phyloP scores from a whole-genome alignment of 2,113 vertebrate species.

The Neogobius melanostomus region DNA sequence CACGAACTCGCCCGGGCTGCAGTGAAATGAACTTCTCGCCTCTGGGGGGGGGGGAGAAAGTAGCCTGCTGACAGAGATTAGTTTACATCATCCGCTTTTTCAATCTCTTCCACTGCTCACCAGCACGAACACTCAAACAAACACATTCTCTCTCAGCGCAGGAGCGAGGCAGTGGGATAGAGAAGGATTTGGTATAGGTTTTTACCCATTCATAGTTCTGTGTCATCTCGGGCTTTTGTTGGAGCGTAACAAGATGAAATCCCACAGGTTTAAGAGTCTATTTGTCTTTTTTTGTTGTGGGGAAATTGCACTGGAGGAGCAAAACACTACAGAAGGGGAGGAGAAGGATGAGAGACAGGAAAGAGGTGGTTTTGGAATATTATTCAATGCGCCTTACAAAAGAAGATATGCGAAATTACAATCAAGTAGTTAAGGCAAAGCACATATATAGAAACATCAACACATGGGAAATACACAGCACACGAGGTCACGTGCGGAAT shows the following conservation, averaged over 20 bases:
- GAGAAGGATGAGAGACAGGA: neutral
- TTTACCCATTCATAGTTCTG: slow-evolving; percentile 30
- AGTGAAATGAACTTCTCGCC: slow-evolving; percentile 53
- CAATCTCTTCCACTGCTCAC: slow-evolving; percentile 40
- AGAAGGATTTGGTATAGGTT: slow-evolving; percentile 27
- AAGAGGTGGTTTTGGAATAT: slow-evolving; percentile 5
- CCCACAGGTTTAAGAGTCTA: slow-evolving; percentile 24
- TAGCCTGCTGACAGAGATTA: slow-evolving; percentile 62
- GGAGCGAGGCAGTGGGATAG: slow-evolving; percentile 12
- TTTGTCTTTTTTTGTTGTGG: slow-evolving; percentile 15
- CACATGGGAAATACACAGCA: too few species aligned
- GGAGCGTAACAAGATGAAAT: slow-evolving; percentile 43
- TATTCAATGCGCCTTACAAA: too few species aligned
- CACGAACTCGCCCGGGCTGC: neutral
- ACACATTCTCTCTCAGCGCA: slow-evolving; percentile 9
- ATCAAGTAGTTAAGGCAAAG: too few species aligned
- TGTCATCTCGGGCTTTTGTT: slow-evolving; percentile 43
- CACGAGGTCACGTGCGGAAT: too few species aligned
- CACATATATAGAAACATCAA: too few species aligned
- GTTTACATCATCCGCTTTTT: slow-evolving; percentile 54
- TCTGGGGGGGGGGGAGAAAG: slow-evolving; percentile 32
- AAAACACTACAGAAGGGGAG: slow-evolving; percentile 26
- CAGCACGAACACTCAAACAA: slow-evolving; percentile 8
- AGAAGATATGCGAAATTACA: too few species aligned
- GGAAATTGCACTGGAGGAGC: slow-evolving; percentile 28